These are phyloP conservation scores for Pocota personata DNA, from an alignment of 2,888 invertebrate species.

Conservation along the genomic window DNA sequence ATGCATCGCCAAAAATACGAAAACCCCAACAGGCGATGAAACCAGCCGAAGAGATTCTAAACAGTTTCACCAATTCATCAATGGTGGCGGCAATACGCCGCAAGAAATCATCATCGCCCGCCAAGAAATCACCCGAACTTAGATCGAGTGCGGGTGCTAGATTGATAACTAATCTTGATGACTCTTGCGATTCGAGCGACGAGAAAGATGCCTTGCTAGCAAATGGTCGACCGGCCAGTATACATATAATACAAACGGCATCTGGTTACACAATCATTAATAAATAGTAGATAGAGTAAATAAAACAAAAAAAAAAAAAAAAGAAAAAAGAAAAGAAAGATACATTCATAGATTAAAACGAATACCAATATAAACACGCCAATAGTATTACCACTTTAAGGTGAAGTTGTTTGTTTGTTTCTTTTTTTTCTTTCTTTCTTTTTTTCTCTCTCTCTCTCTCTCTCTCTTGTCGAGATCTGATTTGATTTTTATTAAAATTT, in stretches of 20 bases:
- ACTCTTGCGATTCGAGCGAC: constrained; percentile 73
- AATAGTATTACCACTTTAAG: constrained; percentile 65
- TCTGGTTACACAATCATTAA: constrained; percentile 75
- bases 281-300: constrained; percentile 70
- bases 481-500: constrained; percentile 33
- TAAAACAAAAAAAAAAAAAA: background rate
- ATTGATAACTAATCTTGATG: constrained; percentile 68
- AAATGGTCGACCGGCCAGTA: constrained; percentile 76
- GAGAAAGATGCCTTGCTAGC: constrained; percentile 75
- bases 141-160: constrained; percentile 77
- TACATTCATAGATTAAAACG: constrained; percentile 24
- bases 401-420: constrained; percentile 57
- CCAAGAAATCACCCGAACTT: constrained; percentile 70
- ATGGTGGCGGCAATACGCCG: constrained; percentile 75
- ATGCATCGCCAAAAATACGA: constrained; percentile 76
- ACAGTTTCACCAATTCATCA: constrained; percentile 55
- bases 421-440: constrained; percentile 22
- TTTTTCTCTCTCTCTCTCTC: background rate
- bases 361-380: constrained; percentile 48
- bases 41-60: constrained; percentile 64
- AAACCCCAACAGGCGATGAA: constrained; percentile 62
- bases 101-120: constrained; percentile 74
- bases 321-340: background rate
- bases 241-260: constrained; percentile 76
- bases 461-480: constrained; percentile 17